Base-by-base conservation (phyloP, 2,888 invertebrate genomes). In the Bombylius discolor region DNA sequence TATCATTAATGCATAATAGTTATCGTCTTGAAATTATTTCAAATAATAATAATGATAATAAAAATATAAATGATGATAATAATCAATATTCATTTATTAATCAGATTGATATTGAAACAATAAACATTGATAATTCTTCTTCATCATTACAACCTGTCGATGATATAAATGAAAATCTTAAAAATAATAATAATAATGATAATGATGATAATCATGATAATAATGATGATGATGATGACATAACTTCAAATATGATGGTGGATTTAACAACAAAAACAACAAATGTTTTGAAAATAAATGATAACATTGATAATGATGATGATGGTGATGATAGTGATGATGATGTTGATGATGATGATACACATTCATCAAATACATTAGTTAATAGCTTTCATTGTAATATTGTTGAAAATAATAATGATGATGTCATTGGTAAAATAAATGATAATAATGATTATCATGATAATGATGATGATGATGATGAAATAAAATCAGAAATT, bases 1-100 rank as follows among this genome's bases (percentile, higher is more conserved):
- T 72, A 45, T 70, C 68, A 52, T 62, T 67, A 13, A 57, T 61
- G 1, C 70, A 66, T 39, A 72, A 72, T 58, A 69, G 66, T 56
- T 11, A 11, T 11, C 34, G 32, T 47, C 50, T 46, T 36, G 36
- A 50, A 31, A 49, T 49, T 44, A 13, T 39, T 36, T 55, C 46
- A 46, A 50, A 36, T 36, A 36, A 36, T 36, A 23, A 23, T 23
- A 23, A 23, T 23, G 23, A 23, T 23, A 23, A 23, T 23, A 23
- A 23, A 23, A 23, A 23, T 23, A 23, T 23, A 23, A 23, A 23
- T 23, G 23, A 23, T 23, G 23, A 23, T 23, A 42, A 47, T 45
- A 51, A 59, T 51, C 44, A 32, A 23, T 59, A 57, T 56, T 52
- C 57, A 14, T 59, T 57, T 56, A 55, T 57, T 23, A 59, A 57